phyloP scores from a whole-genome alignment of 2,888 invertebrate species.

The Spicauda simplicius region DNA sequence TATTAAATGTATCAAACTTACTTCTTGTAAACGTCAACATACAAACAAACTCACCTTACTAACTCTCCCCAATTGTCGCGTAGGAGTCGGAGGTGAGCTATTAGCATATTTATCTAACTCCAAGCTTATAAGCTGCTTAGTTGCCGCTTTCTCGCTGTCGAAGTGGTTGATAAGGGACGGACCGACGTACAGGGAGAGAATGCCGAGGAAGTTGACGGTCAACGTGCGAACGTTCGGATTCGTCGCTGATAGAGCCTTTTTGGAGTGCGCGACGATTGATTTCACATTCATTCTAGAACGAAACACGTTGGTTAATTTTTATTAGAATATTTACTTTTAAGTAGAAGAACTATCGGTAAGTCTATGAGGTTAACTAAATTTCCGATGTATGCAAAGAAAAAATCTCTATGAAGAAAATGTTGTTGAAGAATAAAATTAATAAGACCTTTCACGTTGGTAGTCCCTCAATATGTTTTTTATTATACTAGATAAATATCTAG shows the following conservation, averaged over 20 bases:
- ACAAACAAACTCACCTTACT: conserved; percentile 62
- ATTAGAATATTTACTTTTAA: too few species aligned
- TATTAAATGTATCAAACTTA: too few species aligned
- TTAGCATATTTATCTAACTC: conserved; percentile 94
- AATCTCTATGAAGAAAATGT: too few species aligned
- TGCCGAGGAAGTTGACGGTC: conserved; percentile 90
- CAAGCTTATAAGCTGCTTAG: conserved; percentile 92
- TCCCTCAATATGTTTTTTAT: too few species aligned
- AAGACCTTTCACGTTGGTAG: too few species aligned
- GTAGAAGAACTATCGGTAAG: too few species aligned
- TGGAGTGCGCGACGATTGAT: conserved; percentile 89
- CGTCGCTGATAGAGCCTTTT: conserved; percentile 93
- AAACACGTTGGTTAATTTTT: background rate
- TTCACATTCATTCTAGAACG: conserved; percentile 87
- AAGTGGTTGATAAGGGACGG: conserved; percentile 90
- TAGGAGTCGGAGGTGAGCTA: conserved; percentile 90
- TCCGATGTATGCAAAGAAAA: too few species aligned
- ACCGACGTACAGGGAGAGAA: conserved; percentile 93
- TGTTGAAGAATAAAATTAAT: too few species aligned
- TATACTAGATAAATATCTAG: too few species aligned
- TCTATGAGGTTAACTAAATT: too few species aligned
- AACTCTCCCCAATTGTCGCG: conserved; percentile 83
- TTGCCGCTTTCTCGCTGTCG: conserved; percentile 93
- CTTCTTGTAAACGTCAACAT: too few species aligned
- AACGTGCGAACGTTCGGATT: conserved; percentile 94